Evolutionary conservation across 1,140 invertebrate genomes (phyloP).

Genomic region (Diachasmimorpha longicaudata): DNA sequence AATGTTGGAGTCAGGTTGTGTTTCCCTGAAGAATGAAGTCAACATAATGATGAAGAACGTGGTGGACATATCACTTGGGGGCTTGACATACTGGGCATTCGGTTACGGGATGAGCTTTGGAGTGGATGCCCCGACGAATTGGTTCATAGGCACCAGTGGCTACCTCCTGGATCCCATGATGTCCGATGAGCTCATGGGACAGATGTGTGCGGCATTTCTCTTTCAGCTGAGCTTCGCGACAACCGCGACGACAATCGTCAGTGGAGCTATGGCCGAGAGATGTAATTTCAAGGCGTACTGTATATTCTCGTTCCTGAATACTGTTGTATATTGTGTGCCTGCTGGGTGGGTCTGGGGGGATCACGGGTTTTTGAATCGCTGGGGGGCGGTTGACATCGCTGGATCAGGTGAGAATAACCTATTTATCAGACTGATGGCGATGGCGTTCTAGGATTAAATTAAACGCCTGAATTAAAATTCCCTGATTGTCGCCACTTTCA

Average conservation of each 20-base stretch:
- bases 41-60: slow-evolving; percentile 99
- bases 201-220: slow-evolving; percentile 81
- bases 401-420: slow-evolving; percentile 66
- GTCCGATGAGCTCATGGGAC: slow-evolving; percentile 73
- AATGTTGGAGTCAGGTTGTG: slow-evolving; percentile 90
- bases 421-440: too few species aligned
- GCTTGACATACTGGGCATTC: slow-evolving; percentile 93
- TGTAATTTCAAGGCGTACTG: slow-evolving; percentile 92
- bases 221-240: slow-evolving; percentile 91
- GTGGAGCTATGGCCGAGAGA: slow-evolving; percentile 88
- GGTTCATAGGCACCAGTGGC: slow-evolving; percentile 76
- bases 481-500: too few species aligned
- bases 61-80: slow-evolving; percentile 90
- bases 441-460: too few species aligned
- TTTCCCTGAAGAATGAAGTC: slow-evolving; percentile 92
- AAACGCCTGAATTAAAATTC: too few species aligned
- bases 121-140: slow-evolving; percentile 70
- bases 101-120: slow-evolving; percentile 94
- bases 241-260: slow-evolving; percentile 90
- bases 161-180: slow-evolving; percentile 70
- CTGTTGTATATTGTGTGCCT: slow-evolving; percentile 89
- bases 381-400: slow-evolving; percentile 88
- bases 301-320: slow-evolving; percentile 88
- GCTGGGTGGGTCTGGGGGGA: slow-evolving; percentile 93
- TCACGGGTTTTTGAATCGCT: slow-evolving; percentile 80